Evolutionary conservation across 2,888 invertebrate genomes (phyloP), one percentile per base, ranked within the genome.

Genomic region (Strigamia maritima): DNA sequence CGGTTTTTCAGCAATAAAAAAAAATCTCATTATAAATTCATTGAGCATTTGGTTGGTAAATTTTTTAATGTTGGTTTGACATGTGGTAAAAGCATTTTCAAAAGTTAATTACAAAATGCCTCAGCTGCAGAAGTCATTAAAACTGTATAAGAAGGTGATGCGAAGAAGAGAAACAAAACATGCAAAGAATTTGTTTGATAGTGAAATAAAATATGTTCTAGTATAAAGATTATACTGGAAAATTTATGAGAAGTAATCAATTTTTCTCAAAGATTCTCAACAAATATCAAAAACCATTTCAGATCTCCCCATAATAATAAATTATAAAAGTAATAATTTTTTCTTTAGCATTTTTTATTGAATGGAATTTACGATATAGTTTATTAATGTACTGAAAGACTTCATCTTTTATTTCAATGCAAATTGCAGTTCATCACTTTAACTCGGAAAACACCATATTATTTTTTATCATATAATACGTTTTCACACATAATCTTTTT

Each of bases 51-150:
- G 60, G 60, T n/a, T n/a, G 8, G 60, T 16, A 60, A 60, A 19
- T 22, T 60, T n/a, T 60, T 60, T 22, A 2, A 60, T 24, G 24
- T 10, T 60, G 60, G 19, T 60, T 60, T 60, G 60, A 60, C 60
- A 60, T n/a, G 22, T 60, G 60, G 22, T 16, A 10, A 12, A 60
- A 22, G 60, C 22, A 60, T 60, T 60, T 60, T 22, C 2, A 60
- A 60, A 60, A 60, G 60, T 60, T 60, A 60, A 60, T 60, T 60
- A 60, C 22, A 22, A 60, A 60, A 60, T 24, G 60, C 60, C 60
- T 60, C 60, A 60, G 60, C 60, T 60, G 60, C 22, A 60, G 22
- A 10, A 60, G 19, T 60, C 60, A 60, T 60, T 60, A 60, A 60
- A 60, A 60, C 24, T 60, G 24, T 24, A 12, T 40, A 2, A 7